Percentiles rank a stretch among this genome's conserved stretches.
phyloP scores from a whole-genome alignment of 2,888 invertebrate genomes.

The Linnaemya tessellans region DNA sequence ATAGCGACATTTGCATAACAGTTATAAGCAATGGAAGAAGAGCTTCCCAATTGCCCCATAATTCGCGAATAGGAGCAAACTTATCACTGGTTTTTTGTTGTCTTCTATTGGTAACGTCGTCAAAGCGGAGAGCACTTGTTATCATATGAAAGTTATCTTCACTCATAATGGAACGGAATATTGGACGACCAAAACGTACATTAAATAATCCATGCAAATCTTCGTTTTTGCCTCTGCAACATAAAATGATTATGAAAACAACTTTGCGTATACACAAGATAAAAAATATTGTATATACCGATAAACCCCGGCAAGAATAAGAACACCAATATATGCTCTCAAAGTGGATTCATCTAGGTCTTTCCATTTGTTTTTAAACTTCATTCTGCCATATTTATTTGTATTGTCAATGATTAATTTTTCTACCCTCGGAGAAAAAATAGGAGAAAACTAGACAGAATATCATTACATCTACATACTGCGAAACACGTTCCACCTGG shows the following conservation, averaged over 20 bases:
- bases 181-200: neutral
- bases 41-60: neutral
- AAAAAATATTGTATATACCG: neutral
- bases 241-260: neutral
- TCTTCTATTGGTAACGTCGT: neutral
- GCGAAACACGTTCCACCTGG: no score
- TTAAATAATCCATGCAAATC: neutral
- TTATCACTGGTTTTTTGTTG: neutral
- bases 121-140: neutral
- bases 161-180: neutral
- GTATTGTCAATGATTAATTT: no score
- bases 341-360: no score
- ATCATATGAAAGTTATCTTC: neutral
- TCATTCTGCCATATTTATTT: no score
- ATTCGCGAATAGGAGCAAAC: neutral
- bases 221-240: no score
- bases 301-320: neutral
- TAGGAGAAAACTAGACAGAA: no score
- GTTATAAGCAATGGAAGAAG: no score
- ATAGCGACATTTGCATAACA: neutral
- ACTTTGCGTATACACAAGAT: neutral
- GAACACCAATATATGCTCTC: neutral
- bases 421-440: no score
- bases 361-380: no score
- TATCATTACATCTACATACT: no score